phyloP scores from a whole-genome alignment of 2,797 vertebrate species.

The Eleutherodactylus coqui region DNA sequence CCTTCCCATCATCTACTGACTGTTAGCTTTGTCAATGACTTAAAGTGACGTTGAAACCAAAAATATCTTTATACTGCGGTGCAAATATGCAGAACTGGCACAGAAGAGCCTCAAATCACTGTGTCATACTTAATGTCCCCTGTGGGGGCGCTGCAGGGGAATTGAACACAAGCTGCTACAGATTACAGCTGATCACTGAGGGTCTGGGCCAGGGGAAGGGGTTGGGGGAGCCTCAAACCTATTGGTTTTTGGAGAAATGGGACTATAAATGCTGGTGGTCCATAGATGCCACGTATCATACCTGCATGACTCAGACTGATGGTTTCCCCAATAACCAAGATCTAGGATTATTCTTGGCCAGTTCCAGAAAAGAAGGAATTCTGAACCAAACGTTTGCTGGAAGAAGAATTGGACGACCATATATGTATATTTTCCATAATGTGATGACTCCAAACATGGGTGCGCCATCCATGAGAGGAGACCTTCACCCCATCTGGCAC shows the following conservation, averaged over 20 bases:
- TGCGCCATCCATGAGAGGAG: neutral
- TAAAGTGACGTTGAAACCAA: neutral
- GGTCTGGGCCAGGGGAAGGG: too few species aligned
- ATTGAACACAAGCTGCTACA: neutral
- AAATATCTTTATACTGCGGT: neutral
- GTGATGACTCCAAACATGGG: neutral
- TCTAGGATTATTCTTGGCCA: neutral
- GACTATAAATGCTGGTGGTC: neutral
- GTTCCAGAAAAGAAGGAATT: neutral
- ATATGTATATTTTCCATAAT: neutral
- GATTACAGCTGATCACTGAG: neutral
- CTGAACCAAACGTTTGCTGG: neutral
- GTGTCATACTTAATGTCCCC: neutral
- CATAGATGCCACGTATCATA: neutral
- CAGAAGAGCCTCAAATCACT: neutral
- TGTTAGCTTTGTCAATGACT: neutral
- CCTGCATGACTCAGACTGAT: neutral
- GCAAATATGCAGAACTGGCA: neutral
- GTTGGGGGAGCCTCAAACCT: too few species aligned
- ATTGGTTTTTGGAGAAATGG: too few species aligned
- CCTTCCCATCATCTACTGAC: slow-evolving; percentile 3
- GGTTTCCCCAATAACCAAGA: neutral
- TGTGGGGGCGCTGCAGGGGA: neutral
- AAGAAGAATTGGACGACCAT: neutral
- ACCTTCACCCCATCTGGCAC: neutral